Conservation (phyloP, 1,140 invertebrate species). For the Olivierus martensii region DNA sequence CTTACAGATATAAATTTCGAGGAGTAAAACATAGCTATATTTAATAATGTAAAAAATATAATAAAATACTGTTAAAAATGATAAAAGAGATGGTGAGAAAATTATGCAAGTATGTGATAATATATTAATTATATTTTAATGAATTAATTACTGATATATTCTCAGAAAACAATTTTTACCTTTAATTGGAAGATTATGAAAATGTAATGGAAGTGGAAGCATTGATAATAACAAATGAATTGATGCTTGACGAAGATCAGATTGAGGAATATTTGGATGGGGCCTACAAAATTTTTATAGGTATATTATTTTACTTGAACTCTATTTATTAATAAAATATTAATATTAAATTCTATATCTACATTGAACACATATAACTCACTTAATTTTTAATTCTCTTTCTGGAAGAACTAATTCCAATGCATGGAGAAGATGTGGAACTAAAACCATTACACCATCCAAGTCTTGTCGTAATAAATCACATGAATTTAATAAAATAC, state of each 20-base stretch:
- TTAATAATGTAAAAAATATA: too few species aligned
- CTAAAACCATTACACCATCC: conserved; percentile 77
- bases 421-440: conserved; percentile 76
- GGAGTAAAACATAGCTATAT: too few species aligned
- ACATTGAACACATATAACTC: too few species aligned
- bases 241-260: conserved; percentile 71
- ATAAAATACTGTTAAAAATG: too few species aligned
- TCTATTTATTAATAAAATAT: not conserved
- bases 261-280: conserved; percentile 26
- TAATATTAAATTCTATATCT: conserved; percentile 3
- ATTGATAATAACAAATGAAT: conserved; percentile 81
- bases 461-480: conserved; percentile 78
- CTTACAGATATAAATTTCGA: too few species aligned
- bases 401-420: conserved; percentile 54
- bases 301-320: not conserved
- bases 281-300: not conserved
- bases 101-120: too few species aligned
- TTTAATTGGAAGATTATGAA: conserved; percentile 42
- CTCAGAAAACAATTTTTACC: too few species aligned
- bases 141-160: too few species aligned
- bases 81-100: too few species aligned
- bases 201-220: conserved; percentile 78
- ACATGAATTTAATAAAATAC: conserved; percentile 62
- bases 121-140: too few species aligned
- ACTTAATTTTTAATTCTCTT: conserved; percentile 2